phyloP scores from a whole-genome alignment of 2,888 invertebrate genomes.

The Rhimphoctona megacephalus region DNA sequence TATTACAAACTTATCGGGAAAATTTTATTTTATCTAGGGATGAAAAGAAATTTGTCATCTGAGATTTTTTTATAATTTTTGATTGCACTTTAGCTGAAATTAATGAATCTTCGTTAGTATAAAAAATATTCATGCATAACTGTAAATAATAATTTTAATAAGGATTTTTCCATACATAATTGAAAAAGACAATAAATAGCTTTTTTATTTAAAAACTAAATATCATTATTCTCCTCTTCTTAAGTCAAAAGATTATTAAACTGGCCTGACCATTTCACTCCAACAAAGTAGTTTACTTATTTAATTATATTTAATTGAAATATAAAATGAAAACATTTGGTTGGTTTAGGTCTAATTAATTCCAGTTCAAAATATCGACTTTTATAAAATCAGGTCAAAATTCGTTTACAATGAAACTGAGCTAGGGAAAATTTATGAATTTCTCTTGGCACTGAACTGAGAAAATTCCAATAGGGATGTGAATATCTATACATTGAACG shows the following conservation, averaged over 20 bases:
- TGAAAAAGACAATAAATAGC: no score
- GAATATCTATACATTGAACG: conserved; percentile 12
- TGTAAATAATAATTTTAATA: no score
- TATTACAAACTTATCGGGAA: background rate
- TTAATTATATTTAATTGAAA: background rate
- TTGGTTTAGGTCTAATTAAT: background rate
- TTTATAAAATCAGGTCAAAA: background rate
- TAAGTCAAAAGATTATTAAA: no score
- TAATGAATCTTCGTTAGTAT: no score
- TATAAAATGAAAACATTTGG: background rate
- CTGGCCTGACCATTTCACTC: no score
- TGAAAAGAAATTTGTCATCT: background rate
- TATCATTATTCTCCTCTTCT: no score
- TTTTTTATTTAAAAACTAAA: no score
- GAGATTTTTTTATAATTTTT: background rate
- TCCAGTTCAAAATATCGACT: background rate
- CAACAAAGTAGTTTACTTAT: no score
- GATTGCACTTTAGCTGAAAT: no score
- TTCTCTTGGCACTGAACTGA: conserved; percentile 10
- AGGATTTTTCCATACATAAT: no score
- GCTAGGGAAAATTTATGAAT: conserved; percentile 9
- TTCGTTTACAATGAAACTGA: background rate
- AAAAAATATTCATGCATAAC: no score
- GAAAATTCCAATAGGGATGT: conserved; percentile 25
- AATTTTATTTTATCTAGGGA: background rate